phyloP scores from a whole-genome alignment of 2,113 vertebrate species.

The Campylomormyrus tamandua region DNA sequence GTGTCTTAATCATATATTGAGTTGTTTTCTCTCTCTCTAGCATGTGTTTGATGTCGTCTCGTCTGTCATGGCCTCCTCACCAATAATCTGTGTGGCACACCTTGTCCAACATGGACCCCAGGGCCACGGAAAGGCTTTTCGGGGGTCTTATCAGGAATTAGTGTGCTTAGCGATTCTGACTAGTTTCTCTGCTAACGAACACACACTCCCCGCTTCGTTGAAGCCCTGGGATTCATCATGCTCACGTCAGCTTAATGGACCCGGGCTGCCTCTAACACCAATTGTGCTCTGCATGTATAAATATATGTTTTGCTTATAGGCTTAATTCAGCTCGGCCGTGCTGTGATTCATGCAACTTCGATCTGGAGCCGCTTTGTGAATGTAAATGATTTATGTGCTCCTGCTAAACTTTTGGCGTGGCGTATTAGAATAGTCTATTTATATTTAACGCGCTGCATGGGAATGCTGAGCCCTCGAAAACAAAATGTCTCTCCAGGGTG shows the following conservation, averaged over 20 bases:
- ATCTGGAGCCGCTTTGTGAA: slow-evolving; percentile 15
- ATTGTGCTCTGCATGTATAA: slow-evolving; percentile 8
- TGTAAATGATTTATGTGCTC: slow-evolving; percentile 18
- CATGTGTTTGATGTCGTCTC: too few species aligned
- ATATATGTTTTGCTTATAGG: slow-evolving; percentile 7
- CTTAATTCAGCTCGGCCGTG: not conserved
- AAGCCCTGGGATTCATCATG: slow-evolving; percentile 4
- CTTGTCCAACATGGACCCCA: not conserved
- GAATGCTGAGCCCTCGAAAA: slow-evolving; percentile 22
- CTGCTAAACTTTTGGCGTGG: slow-evolving; percentile 20
- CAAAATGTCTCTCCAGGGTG: slow-evolving; percentile 14
- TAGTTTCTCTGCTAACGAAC: not conserved
- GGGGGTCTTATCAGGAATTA: not conserved
- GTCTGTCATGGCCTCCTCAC: too few species aligned
- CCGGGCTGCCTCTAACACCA: not conserved
- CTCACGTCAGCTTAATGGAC: slow-evolving; percentile 5
- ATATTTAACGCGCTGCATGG: slow-evolving; percentile 10
- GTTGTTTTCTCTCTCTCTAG: not conserved
- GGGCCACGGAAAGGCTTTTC: not conserved
- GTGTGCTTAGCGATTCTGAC: not conserved
- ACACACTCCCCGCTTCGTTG: not conserved
- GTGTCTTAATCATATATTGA: not conserved
- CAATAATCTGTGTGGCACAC: too few species aligned
- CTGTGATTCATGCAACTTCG: slow-evolving; percentile 16
- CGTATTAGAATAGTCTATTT: slow-evolving; percentile 12